These are phyloP conservation scores for Knipowitschia caucasica DNA, from an alignment of 2,797 vertebrate genomes.

Conservation along the genomic window DNA sequence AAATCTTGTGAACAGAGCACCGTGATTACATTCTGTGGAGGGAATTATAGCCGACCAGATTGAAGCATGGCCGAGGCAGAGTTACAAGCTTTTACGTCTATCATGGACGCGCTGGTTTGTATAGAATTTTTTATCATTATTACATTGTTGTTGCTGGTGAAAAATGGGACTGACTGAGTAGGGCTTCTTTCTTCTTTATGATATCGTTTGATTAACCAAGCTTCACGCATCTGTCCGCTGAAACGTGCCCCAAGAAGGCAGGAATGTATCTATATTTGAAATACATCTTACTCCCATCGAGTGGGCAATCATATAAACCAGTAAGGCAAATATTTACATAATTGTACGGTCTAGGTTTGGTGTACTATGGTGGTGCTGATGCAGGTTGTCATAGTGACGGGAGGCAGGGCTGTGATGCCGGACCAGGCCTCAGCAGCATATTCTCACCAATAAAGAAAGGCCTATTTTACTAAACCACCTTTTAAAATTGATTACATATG, in stretches of 20 bases:
- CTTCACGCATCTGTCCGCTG: background rate
- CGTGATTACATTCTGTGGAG: background rate
- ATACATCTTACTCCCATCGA: background rate
- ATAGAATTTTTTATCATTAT: too few relatives aligned
- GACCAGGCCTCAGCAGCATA: constrained; percentile 24
- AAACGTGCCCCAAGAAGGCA: background rate
- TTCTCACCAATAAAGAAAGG: constrained; percentile 4
- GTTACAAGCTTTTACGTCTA: constrained; percentile 88
- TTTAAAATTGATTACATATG: constrained; percentile 17
- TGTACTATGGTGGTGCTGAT: constrained; percentile 39
- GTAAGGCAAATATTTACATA: background rate
- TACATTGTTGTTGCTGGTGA: background rate
- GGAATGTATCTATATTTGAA: constrained; percentile 11
- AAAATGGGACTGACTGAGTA: background rate
- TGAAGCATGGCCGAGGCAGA: constrained; percentile 86
- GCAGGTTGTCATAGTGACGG: constrained; percentile 76
- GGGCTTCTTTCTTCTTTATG: background rate
- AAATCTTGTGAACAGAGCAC: background rate
- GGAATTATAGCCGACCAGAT: background rate
- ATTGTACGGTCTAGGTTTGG: constrained; percentile 8
- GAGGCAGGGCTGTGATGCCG: constrained; percentile 54
- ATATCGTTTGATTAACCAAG: background rate
- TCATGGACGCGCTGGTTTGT: constrained; percentile 93
- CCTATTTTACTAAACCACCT: background rate
- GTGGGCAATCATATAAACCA: background rate